Base-by-base conservation (phyloP, 2,113 vertebrate species). In the Oxygymnocypris stewartii region DNA sequence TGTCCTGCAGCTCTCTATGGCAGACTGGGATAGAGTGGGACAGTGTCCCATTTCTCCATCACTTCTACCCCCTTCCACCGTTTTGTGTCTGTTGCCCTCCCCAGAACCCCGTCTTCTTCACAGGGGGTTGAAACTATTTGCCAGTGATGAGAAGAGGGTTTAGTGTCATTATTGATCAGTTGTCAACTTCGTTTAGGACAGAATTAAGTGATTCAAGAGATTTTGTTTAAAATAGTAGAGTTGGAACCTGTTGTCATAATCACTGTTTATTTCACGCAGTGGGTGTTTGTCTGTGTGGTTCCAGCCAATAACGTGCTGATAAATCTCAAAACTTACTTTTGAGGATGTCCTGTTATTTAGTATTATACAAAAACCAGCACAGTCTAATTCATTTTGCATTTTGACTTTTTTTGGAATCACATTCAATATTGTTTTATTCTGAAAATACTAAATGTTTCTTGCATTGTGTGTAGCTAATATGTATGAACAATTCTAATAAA, bases 131-230 rank as follows among this genome's bases (percentile, higher is more conserved):
- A 84, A 89, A 88, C 80, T 88, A 86, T 79, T 83, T 91, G 92
- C 91, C 91, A 90, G 89, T 92, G 90, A 93, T 94, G 88, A 91
- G 93, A 94, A 94, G 92, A 92, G 90, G 94, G 92, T 95, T 95
- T 94, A 90, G 82, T 93, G 93, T 88, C 92, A 94, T 92, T 91
- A 94, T 90, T 93, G 93, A 94, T 94, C 92, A 94, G 93, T 93
- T 93, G 94, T 94, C 93, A 94, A 93, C 93, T 91, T 94, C 92
- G 90, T 95, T 94, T 93, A 92, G 89, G 86, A 85, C 90, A 90
- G 88, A 92, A 93, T 92, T 90, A 51, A 77, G 44, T 23, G 11
- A n/a, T 74, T 74, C 11, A 77, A 51, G 12, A 5, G 14, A 31
- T 18, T 47, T 69, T 69, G 14, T 69, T 69, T 35, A 18, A 35